Conservation (phyloP, 2,113 vertebrate genomes). For the Ivindomyrus marchei region DNA sequence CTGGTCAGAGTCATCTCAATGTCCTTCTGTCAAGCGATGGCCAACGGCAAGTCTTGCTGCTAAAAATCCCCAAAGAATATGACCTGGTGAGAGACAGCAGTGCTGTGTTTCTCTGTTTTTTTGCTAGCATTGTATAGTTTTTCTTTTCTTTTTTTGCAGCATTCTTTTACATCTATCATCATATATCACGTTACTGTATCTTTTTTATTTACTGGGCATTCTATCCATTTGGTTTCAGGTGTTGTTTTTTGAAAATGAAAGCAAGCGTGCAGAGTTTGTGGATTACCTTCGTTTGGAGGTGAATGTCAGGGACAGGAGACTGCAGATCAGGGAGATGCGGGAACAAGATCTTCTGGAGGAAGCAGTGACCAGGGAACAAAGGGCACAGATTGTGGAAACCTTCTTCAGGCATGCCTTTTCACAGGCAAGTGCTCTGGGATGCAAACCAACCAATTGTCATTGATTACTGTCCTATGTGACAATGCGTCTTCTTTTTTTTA, state of each 20-base stretch:
- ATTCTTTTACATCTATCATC: neutral
- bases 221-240: constrained; percentile 56
- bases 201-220: neutral
- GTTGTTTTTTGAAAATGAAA: constrained; percentile 70
- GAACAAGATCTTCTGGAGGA: constrained; percentile 70
- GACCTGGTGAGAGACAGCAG: constrained; percentile 70
- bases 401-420: constrained; percentile 91
- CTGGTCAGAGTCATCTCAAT: constrained; percentile 51
- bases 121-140: neutral
- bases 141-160: neutral
- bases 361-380: constrained; percentile 79
- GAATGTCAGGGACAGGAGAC: constrained; percentile 27
- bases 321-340: constrained; percentile 57
- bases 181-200: neutral
- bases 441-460: neutral
- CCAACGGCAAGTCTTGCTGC: constrained; percentile 61
- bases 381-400: constrained; percentile 79
- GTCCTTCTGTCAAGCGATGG: constrained; percentile 68
- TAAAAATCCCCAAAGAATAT: constrained; percentile 88
- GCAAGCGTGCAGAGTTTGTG: constrained; percentile 66
- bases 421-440: constrained; percentile 59
- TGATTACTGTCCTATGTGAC: neutral
- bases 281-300: constrained; percentile 49
- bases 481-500: neutral
- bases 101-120: neutral